phyloP scores from a whole-genome alignment of 2,113 vertebrate species.

The Ciconia boyciana region DNA sequence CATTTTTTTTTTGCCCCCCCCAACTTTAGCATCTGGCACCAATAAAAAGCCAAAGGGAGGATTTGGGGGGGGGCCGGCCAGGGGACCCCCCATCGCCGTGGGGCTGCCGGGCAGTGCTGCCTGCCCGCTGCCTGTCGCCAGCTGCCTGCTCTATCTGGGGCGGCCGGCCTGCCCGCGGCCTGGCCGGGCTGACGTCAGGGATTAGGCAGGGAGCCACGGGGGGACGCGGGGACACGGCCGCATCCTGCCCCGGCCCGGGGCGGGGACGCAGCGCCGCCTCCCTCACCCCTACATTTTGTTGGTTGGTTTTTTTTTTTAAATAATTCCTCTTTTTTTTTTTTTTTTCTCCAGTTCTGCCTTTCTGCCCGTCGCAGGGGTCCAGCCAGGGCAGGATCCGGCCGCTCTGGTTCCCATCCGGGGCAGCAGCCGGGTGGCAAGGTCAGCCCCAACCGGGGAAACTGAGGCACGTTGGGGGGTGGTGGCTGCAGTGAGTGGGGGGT shows the following conservation, averaged over 20 bases:
- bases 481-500: neutral
- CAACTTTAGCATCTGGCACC: neutral
- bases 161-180: neutral
- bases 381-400: neutral
- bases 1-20: neutral
- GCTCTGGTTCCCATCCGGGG: neutral
- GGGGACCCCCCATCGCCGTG: neutral
- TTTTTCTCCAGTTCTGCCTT: neutral
- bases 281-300: neutral
- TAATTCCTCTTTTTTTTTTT: neutral
- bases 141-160: neutral
- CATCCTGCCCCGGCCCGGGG: neutral
- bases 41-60: neutral
- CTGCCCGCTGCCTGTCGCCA: neutral
- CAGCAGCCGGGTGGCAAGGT: neutral
- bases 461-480: neutral
- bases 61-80: neutral
- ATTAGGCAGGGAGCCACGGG: neutral
- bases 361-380: neutral
- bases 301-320: neutral
- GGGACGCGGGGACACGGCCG: neutral
- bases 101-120: neutral
- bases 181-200: conserved; percentile 27
- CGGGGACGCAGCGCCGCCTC: neutral
- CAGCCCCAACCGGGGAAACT: neutral